Conservation (phyloP, 1,140 invertebrate genomes). For the Cardiocondyla obscurior region DNA sequence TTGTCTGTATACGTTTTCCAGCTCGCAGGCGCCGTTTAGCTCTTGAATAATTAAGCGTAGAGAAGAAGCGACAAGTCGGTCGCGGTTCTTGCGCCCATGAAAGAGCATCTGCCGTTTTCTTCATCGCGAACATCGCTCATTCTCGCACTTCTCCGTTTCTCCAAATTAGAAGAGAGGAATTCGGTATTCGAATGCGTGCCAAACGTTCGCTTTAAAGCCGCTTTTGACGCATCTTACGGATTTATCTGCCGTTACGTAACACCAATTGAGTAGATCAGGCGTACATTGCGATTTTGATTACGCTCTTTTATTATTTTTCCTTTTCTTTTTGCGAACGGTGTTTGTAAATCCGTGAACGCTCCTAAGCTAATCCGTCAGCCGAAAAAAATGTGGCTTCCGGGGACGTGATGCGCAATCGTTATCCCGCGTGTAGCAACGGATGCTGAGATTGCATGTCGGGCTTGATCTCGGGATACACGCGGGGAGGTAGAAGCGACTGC, state of each 20-base stretch:
- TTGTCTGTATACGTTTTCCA: not conserved
- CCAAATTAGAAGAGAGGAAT: not conserved
- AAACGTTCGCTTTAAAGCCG: not conserved
- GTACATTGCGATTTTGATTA: not conserved
- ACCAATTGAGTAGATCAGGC: not conserved
- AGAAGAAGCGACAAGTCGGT: constrained; percentile 28
- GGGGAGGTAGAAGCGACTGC: not conserved
- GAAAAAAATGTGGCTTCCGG: constrained; percentile 6
- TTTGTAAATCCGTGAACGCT: constrained; percentile 5
- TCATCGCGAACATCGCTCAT: not conserved
- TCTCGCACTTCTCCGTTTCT: not conserved
- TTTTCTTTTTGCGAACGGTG: not conserved
- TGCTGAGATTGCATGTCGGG: constrained; percentile 40
- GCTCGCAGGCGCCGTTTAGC: constrained; percentile 8
- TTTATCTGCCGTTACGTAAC: not conserved
- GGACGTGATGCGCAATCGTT: not conserved
- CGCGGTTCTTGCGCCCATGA: constrained; percentile 20
- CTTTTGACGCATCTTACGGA: not conserved
- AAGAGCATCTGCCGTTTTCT: not conserved
- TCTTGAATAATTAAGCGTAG: constrained; percentile 39
- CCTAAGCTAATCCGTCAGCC: not conserved
- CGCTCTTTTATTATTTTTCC: not conserved
- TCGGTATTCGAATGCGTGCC: not conserved
- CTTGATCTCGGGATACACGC: not conserved
- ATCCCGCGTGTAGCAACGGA: constrained; percentile 37